Evolutionary conservation across 2,797 vertebrate species (phyloP), one percentile per base, ranked within the genome.

Genomic region (Propithecus perrieri): DNA sequence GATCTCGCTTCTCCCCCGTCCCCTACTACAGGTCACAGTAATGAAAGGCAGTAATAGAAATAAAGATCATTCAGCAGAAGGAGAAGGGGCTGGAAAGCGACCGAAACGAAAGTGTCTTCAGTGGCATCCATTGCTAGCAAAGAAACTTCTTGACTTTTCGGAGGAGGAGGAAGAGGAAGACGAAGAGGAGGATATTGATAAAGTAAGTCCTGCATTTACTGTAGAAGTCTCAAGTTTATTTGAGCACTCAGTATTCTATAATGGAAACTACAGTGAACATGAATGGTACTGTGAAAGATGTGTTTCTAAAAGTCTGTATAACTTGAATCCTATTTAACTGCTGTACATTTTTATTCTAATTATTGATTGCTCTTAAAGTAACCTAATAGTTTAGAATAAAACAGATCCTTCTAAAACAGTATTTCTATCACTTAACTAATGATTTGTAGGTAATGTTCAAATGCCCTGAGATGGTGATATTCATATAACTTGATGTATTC

Each of bases 61-160:
- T 98, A 99, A 99, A 98, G 99, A 99, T 98, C 99, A 99, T 93
- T 99, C 99, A 94, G 98, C 98, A 98, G 99, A 99, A 98, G 99
- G 99, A 97, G 99, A 99, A 98, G 99, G 99, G 97, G 98, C 99
- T 97, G 99, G 99, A 91, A 99, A 99, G 98, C 99, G 99, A 95
- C 99, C 99, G 97, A 99, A 99, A 98, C 99, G 99, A 67, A 99
- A 99, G 99, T 99, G 99, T 98, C 99, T 99, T 96, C 99, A 99
- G 99, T 99, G 99, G 99, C 99, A 99, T 98, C 99, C 99, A 5
- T 99, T 99, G 95, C 99, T 99, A 91, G 99, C 99, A 97, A 99
- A 99, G 98, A 99, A 99, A 98, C 99, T 99, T 71, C 98, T 99
- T 97, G 99, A 99, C 96, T 99, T 99, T 98, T 99, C 99, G 35